Evolutionary conservation across 2,797 vertebrate species (phyloP), one percentile per base, ranked within the genome.

Genomic region (Ctenosaura bakeri): DNA sequence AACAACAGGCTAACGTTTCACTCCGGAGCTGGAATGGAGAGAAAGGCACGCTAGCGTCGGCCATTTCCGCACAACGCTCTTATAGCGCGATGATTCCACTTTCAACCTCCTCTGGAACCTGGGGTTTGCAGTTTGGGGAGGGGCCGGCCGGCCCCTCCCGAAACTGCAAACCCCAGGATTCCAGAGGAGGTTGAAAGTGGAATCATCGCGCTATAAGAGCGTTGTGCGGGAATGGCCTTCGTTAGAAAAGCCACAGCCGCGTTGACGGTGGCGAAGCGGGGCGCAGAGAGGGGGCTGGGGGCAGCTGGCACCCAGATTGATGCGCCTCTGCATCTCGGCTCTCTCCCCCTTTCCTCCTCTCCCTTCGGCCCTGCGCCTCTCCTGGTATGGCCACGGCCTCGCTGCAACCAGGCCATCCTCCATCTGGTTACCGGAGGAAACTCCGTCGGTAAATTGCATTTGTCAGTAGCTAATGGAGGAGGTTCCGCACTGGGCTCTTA

Each of bases 171-270:
- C n/a, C n/a, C n/a, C n/a, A n/a, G n/a, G n/a, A n/a, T n/a, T n/a
- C n/a, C n/a, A n/a, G n/a, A n/a, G n/a, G n/a, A n/a, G n/a, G n/a
- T n/a, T n/a, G n/a, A n/a, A n/a, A n/a, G n/a, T n/a, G n/a, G n/a
- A n/a, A n/a, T n/a, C n/a, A n/a, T n/a, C n/a, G n/a, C n/a, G n/a
- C n/a, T n/a, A n/a, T n/a, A n/a, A n/a, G n/a, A n/a, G n/a, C n/a
- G n/a, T n/a, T n/a, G n/a, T n/a, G n/a, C n/a, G n/a, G n/a, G n/a
- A n/a, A n/a, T n/a, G n/a, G n/a, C n/a, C n/a, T 97, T 95, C 95
- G 97, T 97, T 97, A 97, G 93, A 80, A 92, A 96, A 95, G 95
- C 97, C 97, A 97, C 97, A 97, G 97, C 97, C 96, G 96, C 97
- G 95, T 26, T 69, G 95, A 94, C 95, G 93, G 88, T 42, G 93